Percentiles rank a stretch among this genome's conserved stretches.
phyloP scores from a whole-genome alignment of 2,888 invertebrate species.

The Apotomis betuletana region DNA sequence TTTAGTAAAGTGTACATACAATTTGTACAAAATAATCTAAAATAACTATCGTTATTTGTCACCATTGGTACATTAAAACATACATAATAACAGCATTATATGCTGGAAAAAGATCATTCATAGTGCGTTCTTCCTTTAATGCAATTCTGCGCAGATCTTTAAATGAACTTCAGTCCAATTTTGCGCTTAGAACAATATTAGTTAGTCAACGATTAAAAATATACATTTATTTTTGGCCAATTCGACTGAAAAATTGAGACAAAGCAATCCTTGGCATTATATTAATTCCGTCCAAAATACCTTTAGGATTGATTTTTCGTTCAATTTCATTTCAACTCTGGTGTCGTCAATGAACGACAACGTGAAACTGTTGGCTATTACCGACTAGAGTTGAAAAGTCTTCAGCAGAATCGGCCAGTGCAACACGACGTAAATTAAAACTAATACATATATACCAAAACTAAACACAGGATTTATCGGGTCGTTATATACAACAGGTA shows the following conservation, averaged over 20 bases:
- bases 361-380: background rate
- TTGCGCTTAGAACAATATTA: slow-evolving; percentile 6
- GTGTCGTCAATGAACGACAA: too few species aligned
- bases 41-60: slow-evolving; percentile 72
- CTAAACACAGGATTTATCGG: slow-evolving; percentile 56
- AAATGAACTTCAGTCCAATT: slow-evolving; percentile 7
- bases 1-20: slow-evolving; percentile 72
- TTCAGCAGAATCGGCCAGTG: slow-evolving; percentile 12
- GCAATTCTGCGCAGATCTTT: slow-evolving; percentile 8
- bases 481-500: slow-evolving; percentile 75
- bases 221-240: background rate
- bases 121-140: slow-evolving; percentile 14
- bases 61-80: slow-evolving; percentile 57
- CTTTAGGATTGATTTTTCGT: too few species aligned
- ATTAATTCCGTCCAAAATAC: background rate
- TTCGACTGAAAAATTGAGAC: slow-evolving; percentile 5
- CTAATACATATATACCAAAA: background rate
- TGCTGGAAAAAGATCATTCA: slow-evolving; percentile 52
- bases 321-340: background rate
- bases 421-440: slow-evolving; percentile 12
- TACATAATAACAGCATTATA: slow-evolving; percentile 70
- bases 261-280: background rate
- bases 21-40: slow-evolving; percentile 73
- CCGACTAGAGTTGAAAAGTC: background rate
- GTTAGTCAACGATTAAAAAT: slow-evolving; percentile 25